Evolutionary conservation across 2,113 vertebrate genomes (phyloP), one percentile per base, ranked within the genome.

Genomic region (Mus pahari): DNA sequence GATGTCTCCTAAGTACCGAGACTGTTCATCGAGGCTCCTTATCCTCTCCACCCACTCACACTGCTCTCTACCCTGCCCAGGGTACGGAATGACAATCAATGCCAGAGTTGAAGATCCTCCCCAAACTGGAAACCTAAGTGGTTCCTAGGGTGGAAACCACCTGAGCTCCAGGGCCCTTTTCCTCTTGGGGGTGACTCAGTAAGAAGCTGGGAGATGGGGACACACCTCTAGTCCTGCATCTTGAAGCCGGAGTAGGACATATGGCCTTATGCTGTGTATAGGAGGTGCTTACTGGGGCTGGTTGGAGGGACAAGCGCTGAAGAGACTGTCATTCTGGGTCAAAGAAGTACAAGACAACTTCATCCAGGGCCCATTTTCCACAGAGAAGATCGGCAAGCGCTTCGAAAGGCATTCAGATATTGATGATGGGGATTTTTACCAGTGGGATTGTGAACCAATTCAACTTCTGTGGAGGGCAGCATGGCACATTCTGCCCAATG

Each of bases 131-230:
- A 36, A 94, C 95, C 87, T 14, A 0, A 84, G 17, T 71, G 88
- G 73, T 31, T 94, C 75, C 88, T 3, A 0, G 7, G 55, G 86
- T 93, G 92, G 96, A 96, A 94, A 92, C 89, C 96, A 79, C 78
- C 68, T 14, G 45, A 91, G 68, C 78, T 60, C 68, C 1, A 62
- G 45, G 77, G 78, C 89, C 89, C 91, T 92, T 89, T 64, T 68
- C 89, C 78, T 90, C 81, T 45, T 8, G 22, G 53, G 70, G 55
- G 89, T 91, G 91, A 96, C 93, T 97, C 94, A 96, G 96, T 73
- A 19, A 83, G 94, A 73, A 78, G 86, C 86, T 31, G 8, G 89
- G 19, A 9, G 48, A 28, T 0, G 62, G 89, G 50, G 77, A 45
- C 28, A 33, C 58, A 58, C 31, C 42, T 11, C 64, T 2, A 10